Base-by-base conservation (phyloP, 1,140 invertebrate genomes). In the Lysiphlebus fabarum region DNA sequence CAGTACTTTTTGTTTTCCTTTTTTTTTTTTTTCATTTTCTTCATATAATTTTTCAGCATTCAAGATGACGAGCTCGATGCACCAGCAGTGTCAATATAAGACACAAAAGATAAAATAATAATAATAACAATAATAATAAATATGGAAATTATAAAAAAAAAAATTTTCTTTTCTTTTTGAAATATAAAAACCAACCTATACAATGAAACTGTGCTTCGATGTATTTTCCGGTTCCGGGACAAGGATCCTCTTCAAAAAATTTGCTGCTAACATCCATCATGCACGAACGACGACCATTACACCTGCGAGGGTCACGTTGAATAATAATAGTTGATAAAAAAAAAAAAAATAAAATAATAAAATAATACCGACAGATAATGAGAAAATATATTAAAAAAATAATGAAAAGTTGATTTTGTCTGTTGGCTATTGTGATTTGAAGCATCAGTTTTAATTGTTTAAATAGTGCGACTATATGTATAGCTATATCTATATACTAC, bases 141-240 rank as follows among this genome's bases (percentile, higher is more conserved):
- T 26, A 4, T n/a, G n/a, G n/a, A n/a, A n/a, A n/a, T n/a, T n/a
- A n/a, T n/a, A n/a, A n/a, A n/a, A n/a, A n/a, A n/a, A n/a, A n/a
- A n/a, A n/a, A n/a, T 26, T 26, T 26, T 26, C 2, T 26, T 26
- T 26, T 26, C 2, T 26, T 26, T 26, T 26, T 26, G 17, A 26
- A 26, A 26, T 36, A 61, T 40, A 56, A 26, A 60, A 70, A 80
- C 79, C 75, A 78, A 82, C 82, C 82, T 79, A 74, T 68, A 68
- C 84, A 86, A 61, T 78, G 69, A 76, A 82, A 85, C 59, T 84
- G 83, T 61, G 83, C 83, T 75, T 86, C 84, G 65, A 85, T 75
- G 74, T 86, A 86, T 70, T 85, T 85, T 65, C 75, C 69, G 58
- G 84, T 85, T 56, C 78, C 82, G 56, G 83, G 83, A 76, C 84